A percentile compares a stretch with the other conserved stretches of the same genome.
phyloP scores from a whole-genome alignment of 2,888 invertebrate genomes.

The Ennomos erosarius region DNA sequence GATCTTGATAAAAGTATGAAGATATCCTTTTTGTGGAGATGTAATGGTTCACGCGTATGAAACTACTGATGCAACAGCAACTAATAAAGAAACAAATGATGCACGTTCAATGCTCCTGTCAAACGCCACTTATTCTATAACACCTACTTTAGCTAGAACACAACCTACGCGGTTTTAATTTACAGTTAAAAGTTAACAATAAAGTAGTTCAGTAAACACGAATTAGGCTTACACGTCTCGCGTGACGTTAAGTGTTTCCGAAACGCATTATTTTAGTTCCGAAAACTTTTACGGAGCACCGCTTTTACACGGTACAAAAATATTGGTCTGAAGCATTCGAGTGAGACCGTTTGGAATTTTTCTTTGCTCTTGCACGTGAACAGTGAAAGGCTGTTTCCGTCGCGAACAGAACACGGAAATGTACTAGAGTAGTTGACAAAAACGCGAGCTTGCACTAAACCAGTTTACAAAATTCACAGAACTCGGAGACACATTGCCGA shows the following conservation, averaged over 20 bases:
- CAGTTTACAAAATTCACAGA: conserved; percentile 54
- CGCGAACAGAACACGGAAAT: conserved; percentile 72
- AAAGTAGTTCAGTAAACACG: conserved; percentile 44
- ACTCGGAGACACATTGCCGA: conserved; percentile 8
- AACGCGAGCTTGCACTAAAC: conserved; percentile 63
- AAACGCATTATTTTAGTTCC: conserved; percentile 50
- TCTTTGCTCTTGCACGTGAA: conserved; percentile 61
- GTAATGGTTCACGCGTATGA: too few species aligned
- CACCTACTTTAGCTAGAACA: not conserved
- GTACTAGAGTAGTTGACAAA: conserved; percentile 69
- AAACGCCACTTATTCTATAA: not conserved
- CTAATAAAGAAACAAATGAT: conserved; percentile 1
- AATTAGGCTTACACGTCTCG: conserved; percentile 45
- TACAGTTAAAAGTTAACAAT: conserved; percentile 10
- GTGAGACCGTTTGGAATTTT: conserved; percentile 52
- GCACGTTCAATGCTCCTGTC: too few species aligned
- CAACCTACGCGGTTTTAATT: not conserved
- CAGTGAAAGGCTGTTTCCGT: conserved; percentile 72
- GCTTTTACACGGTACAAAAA: conserved; percentile 44
- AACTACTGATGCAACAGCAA: too few species aligned
- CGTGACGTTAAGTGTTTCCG: conserved; percentile 53
- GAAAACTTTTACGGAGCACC: conserved; percentile 44
- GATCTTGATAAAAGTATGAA: too few species aligned
- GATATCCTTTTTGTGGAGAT: too few species aligned
- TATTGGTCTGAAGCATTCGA: conserved; percentile 41